Evolutionary conservation across 2,797 vertebrate genomes (phyloP), one percentile per base, ranked within the genome.

Genomic region (Glossophaga mutica): DNA sequence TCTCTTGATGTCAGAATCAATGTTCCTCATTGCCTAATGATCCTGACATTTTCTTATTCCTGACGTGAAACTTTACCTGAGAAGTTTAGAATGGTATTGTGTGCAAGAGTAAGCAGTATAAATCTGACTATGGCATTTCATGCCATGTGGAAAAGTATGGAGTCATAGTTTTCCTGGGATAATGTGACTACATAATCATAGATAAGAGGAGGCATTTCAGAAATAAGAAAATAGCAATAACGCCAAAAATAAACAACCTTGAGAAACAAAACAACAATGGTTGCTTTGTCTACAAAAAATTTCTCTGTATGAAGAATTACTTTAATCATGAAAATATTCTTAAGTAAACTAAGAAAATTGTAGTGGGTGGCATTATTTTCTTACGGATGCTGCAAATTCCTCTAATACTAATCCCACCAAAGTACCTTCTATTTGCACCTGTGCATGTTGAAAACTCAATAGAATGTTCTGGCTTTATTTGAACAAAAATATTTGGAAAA

Each of bases 1-100:
- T 82, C 77, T 82, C 42, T 32, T 9, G 7, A 2, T 81, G 91
- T 89, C 83, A 94, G 12, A 95, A 77, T 48, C 55, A 90, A 79
- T 71, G 50, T 4, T 83, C 62, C 77, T 93, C 50, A 82, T 57
- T 70, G 78, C 83, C 76, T 94, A 94, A 95, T 95, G 94, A 96
- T 68, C 44, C 83, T 83, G 86, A 91, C 16, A 50, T 68, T 65
- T 91, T 94, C 59, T 65, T 77, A 76, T 62, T 50, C 29, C 87
- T 57, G 87, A 42, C 21, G 16, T 82, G 59, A 93, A 74, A 86
- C 91, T 91, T 81, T 94, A 67, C 37, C 52, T 86, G 34, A 55
- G 42, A 67, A 68, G 19, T 52, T 21, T 59, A 68, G 94, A 91
- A 2, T 52, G 37, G 22, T 39, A 73, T 32, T 18, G 9, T 32